Base-by-base conservation (phyloP, 2,797 vertebrate genomes). In the Eulemur albifrons region DNA sequence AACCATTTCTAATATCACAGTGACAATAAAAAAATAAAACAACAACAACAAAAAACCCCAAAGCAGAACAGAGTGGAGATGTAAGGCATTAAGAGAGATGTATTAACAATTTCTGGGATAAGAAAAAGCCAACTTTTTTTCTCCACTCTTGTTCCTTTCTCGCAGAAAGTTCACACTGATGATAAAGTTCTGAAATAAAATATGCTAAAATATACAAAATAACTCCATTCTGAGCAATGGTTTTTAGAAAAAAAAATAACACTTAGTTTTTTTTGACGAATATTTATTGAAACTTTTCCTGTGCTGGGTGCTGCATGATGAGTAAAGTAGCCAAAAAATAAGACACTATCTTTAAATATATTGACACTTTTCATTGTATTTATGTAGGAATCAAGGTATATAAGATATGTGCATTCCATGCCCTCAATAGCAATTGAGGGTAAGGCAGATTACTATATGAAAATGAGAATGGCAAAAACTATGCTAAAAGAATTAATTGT, bases 301-400 rank as follows among this genome's bases (percentile, higher is more conserved):
- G 0, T 89, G 5, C 48, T 77, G 5, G 13, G 43, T 73, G 18
- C 9, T 63, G 0, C 18, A 6, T 4, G 57, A 23, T 73, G 21
- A 67, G 8, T 54, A 18, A 48, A 70, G 50, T 57, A 80, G 11
- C 25, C 40, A 65, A 84, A 4, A 2, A 75, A 25, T 11, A n/a
- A 50, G 38, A 59, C 30, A 35, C 0, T 59, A 1, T n/a, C 7
- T 52, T 61, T 57, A 54, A 25, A 25, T 35, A 18, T 52, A 54
- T 43, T 73, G 2, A 30, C 0, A 40, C 1, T 25, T 25, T 15
- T 0, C 7, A 18, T 1, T 23, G 4, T 76, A 50, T 76, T 79
- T 90, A 38, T 69, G 69, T 80, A n/a, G 1, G 1, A 65, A 76
- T 76, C 10, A 84, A 69, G 8, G 38, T 61, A 1, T 63, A 5